Conservation (phyloP, 2,113 vertebrate species). For the Pheucticus melanocephalus region DNA sequence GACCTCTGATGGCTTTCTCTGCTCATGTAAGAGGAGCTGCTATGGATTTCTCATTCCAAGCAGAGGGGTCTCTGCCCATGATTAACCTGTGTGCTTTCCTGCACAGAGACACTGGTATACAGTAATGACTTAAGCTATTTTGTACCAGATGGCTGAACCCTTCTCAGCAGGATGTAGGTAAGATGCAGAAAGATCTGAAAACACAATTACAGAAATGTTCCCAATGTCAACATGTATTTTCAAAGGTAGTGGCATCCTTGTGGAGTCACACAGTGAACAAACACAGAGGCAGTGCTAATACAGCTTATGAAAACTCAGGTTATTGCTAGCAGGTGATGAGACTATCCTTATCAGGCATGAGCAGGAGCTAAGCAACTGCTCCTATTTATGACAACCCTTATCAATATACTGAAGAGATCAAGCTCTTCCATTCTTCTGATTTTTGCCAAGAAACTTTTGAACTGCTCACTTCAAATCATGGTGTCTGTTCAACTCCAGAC, state of each 20-base stretch:
- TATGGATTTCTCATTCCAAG: not conserved
- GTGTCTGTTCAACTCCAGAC: not conserved
- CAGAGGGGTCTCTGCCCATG: not conserved
- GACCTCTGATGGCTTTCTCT: not conserved
- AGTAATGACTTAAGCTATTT: not conserved
- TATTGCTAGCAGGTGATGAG: not conserved
- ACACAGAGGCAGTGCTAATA: not conserved
- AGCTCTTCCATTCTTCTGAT: not conserved
- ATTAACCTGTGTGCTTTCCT: not conserved
- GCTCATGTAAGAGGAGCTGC: not conserved
- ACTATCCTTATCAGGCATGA: not conserved
- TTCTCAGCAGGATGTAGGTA: not conserved
- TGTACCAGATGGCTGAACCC: not conserved
- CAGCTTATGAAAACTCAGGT: not conserved
- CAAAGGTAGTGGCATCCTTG: not conserved
- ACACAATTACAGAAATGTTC: not conserved
- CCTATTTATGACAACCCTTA: not conserved
- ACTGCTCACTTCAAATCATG: not conserved
- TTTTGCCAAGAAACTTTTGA: slow-evolving; percentile 3
- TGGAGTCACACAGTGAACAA: not conserved
- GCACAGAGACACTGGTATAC: not conserved
- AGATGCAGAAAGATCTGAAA: not conserved
- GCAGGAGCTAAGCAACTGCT: not conserved
- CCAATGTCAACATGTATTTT: not conserved
- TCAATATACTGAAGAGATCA: not conserved